A percentile compares a stretch with the other conserved stretches of the same genome.
Conservation (phyloP, 2,113 vertebrate genomes). For the Rattus norvegicus region DNA sequence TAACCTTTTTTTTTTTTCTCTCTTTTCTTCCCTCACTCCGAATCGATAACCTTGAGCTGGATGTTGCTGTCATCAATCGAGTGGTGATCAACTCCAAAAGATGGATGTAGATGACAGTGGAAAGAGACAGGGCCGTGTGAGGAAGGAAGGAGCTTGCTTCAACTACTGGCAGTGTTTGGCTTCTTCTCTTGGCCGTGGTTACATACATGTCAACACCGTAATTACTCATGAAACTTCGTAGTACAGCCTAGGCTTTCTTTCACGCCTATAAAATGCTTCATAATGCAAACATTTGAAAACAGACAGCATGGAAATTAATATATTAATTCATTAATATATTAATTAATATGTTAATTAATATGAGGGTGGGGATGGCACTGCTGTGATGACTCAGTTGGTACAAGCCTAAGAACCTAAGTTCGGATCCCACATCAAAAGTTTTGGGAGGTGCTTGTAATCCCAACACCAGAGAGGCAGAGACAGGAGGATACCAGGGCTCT, state of each 20-base stretch:
- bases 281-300: constrained; percentile 1
- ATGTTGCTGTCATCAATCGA: neutral
- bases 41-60: neutral
- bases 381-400: neutral
- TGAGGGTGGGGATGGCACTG: too few relatives aligned
- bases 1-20: too few relatives aligned
- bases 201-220: neutral
- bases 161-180: neutral
- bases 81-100: neutral
- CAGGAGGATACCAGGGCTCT: neutral
- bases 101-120: rapidly evolving
- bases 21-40: too few relatives aligned
- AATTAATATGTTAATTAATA: too few relatives aligned
- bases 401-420: neutral
- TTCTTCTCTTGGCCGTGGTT: neutral
- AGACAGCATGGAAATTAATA: neutral
- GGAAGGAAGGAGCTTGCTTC: neutral
- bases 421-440: neutral
- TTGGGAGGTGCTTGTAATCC: neutral
- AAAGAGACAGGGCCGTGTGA: rapidly evolving
- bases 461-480: neutral
- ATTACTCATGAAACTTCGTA: neutral
- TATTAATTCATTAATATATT: neutral
- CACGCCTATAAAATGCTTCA: neutral
- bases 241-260: neutral